Percentiles rank a stretch among this genome's conserved stretches.
These are phyloP conservation scores for Pseudococcus longispinus DNA, from an alignment of 2,888 invertebrate species.

Conservation along the genomic window DNA sequence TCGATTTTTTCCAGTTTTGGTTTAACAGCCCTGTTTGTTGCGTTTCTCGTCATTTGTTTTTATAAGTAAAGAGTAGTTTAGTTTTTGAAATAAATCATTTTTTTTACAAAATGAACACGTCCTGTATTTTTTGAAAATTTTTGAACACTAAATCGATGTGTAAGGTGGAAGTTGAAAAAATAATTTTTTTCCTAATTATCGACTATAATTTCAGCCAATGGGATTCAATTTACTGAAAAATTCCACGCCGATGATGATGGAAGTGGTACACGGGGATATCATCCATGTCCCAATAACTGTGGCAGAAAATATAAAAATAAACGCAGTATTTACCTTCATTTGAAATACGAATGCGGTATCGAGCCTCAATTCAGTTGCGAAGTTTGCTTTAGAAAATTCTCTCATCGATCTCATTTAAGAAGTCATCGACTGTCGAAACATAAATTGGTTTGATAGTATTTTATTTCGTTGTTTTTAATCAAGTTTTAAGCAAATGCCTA, in stretches of 20 bases:
- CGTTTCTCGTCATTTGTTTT: neutral
- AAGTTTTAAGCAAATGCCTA: neutral
- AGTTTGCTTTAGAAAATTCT: conserved; percentile 59
- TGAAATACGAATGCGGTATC: conserved; percentile 69
- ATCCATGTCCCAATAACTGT: conserved; percentile 58
- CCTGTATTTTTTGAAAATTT: neutral
- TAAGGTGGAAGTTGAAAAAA: neutral
- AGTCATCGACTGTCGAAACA: conserved; percentile 27
- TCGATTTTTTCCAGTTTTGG: no score
- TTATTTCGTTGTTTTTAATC: neutral
- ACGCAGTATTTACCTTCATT: conserved; percentile 68
- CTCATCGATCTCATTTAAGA: conserved; percentile 13
- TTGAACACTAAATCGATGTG: no score
- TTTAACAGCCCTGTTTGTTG: no score
- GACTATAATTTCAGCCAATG: neutral
- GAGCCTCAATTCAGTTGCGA: conserved; percentile 71
- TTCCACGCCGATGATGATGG: neutral
- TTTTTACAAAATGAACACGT: neutral
- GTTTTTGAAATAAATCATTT: neutral
- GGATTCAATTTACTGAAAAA: neutral
- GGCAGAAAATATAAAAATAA: conserved; percentile 56
- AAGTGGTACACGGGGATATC: conserved; percentile 9
- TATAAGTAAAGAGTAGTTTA: neutral
- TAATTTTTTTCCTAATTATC: neutral
- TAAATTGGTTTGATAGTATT: neutral